phyloP scores from a whole-genome alignment of 2,113 vertebrate genomes.

The Tragelaphus buxtoni region DNA sequence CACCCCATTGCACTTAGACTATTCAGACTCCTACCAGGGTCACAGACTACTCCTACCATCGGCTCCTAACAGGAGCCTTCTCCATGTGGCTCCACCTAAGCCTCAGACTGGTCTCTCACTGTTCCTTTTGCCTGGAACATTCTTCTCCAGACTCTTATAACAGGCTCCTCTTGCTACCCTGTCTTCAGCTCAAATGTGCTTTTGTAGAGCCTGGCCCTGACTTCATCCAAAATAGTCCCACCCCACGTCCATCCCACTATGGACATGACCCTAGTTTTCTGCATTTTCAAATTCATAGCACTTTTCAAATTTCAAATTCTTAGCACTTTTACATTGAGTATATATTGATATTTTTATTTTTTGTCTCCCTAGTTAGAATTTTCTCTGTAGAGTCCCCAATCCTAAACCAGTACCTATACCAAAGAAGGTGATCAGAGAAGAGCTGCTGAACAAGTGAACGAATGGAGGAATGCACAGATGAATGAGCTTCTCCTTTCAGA shows the following conservation, averaged over 20 bases:
- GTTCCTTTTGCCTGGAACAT: background rate
- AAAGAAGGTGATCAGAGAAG: background rate
- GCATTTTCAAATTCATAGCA: background rate
- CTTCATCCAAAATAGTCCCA: too few relatives aligned
- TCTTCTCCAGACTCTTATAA: background rate
- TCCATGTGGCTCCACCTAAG: rapidly evolving
- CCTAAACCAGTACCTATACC: background rate
- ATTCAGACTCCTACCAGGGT: background rate
- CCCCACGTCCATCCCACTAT: rapidly evolving
- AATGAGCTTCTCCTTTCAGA: background rate
- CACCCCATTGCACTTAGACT: background rate
- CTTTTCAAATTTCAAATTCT: background rate
- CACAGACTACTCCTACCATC: background rate
- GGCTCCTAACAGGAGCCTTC: background rate
- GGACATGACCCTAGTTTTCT: background rate
- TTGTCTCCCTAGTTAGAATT: background rate
- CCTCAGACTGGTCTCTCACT: background rate
- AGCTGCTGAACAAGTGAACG: background rate
- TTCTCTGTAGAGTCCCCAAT: background rate
- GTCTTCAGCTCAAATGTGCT: background rate
- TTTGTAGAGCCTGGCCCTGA: background rate
- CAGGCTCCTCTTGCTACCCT: background rate
- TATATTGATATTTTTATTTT: background rate
- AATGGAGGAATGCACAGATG: rapidly evolving
- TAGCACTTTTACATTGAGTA: background rate